Percentiles rank a stretch among this genome's conserved stretches.
Conservation (phyloP, 2,113 vertebrate species). For the Scomber scombrus region DNA sequence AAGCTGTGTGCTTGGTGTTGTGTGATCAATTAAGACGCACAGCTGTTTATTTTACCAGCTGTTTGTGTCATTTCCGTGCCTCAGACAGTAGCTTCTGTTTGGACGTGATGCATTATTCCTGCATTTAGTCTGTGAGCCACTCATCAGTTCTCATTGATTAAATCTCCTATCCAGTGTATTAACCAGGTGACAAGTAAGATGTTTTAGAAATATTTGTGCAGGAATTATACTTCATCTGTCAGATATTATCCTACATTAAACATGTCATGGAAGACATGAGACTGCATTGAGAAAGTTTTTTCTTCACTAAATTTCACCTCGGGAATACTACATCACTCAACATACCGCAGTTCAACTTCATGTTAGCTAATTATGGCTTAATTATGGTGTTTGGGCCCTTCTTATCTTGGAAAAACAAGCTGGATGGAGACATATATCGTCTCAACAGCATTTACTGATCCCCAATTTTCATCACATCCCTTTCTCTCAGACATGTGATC, state of each 20-base stretch:
- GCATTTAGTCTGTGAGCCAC: constrained; percentile 5
- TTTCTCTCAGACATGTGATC: constrained; percentile 19
- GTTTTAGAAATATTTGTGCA: background rate
- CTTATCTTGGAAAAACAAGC: background rate
- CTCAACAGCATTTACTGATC: no score
- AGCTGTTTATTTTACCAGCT: constrained; percentile 60
- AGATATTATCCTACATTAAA: background rate
- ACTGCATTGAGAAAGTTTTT: background rate
- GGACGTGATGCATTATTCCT: constrained; percentile 26
- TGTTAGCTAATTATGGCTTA: background rate
- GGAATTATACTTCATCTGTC: background rate
- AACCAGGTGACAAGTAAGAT: constrained; percentile 3
- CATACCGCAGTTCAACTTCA: background rate
- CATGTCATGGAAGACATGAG: background rate
- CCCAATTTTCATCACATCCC: no score
- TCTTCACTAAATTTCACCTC: no score
- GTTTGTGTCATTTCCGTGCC: constrained; percentile 21
- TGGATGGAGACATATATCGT: background rate
- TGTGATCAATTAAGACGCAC: constrained; percentile 64
- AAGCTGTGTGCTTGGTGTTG: constrained; percentile 46
- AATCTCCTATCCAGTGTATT: background rate
- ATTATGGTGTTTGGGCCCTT: background rate
- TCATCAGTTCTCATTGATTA: constrained; percentile 9
- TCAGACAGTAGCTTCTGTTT: constrained; percentile 34
- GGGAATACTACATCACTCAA: background rate